These are phyloP conservation scores for Pseudorhiza aurosa DNA, from an alignment of 30 jellyfish, hydroid and myxozoan species.

Conservation along the genomic window DNA sequence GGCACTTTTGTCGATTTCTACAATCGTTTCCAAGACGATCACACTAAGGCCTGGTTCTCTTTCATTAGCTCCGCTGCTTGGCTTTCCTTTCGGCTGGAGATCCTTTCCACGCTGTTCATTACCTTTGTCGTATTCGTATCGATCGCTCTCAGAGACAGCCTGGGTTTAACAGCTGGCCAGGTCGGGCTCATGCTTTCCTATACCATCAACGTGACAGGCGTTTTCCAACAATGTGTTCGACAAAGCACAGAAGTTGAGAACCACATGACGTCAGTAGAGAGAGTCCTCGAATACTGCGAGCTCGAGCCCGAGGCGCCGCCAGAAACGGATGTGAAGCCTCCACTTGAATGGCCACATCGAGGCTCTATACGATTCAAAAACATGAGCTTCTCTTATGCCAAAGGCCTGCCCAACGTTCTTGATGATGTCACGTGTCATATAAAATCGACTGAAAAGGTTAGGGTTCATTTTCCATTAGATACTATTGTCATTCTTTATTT, in stretches of 20 bases:
- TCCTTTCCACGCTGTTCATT: constrained; percentile 56
- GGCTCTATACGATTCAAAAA: constrained; percentile 76
- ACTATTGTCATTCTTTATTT: too few species aligned
- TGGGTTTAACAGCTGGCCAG: constrained; percentile 74
- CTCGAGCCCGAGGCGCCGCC: constrained; percentile 87
- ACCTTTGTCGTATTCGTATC: constrained; percentile 65
- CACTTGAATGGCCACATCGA: constrained; percentile 83
- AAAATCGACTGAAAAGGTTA: constrained; percentile 79
- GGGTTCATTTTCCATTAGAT: constrained; percentile 4
- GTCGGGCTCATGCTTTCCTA: constrained; percentile 86
- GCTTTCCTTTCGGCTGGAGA: constrained; percentile 80
- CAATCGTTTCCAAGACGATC: constrained; percentile 73
- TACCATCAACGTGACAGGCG: constrained; percentile 73
- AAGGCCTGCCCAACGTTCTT: constrained; percentile 76
- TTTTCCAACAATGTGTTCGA: constrained; percentile 80
- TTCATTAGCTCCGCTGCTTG: constrained; percentile 78
- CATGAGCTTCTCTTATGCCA: constrained; percentile 73
- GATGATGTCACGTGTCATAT: constrained; percentile 69
- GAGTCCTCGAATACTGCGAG: constrained; percentile 86
- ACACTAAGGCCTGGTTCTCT: constrained; percentile 82
- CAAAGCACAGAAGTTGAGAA: constrained; percentile 93
- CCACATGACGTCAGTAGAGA: constrained; percentile 92
- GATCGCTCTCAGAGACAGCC: constrained; percentile 46
- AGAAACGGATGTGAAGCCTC: constrained; percentile 70
- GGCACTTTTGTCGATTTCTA: constrained; percentile 65